phyloP scores from a whole-genome alignment of 2,797 vertebrate genomes.

The Siniperca obscura region DNA sequence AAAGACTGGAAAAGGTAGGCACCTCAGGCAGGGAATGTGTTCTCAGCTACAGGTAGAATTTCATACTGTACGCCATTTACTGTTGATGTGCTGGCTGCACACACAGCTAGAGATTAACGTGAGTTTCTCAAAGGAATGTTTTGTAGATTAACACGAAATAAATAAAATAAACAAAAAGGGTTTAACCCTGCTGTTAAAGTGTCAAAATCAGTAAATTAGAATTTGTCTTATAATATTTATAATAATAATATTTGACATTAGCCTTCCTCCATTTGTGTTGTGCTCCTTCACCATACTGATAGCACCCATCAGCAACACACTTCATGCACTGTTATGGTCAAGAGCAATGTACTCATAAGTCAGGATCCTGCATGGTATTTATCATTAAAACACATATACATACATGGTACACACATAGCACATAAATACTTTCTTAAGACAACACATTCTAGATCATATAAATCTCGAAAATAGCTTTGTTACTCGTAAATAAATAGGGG shows the following conservation, averaged over 20 bases:
- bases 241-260: conserved; percentile 26
- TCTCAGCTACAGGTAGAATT: conserved; percentile 73
- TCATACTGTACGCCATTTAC: conserved; percentile 28
- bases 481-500: conserved; percentile 77
- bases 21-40: conserved; percentile 75
- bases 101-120: conserved; percentile 33
- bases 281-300: conserved; percentile 87
- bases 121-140: conserved; percentile 56
- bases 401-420: conserved; percentile 83
- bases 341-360: conserved; percentile 75
- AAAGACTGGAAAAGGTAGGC: conserved; percentile 70
- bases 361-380: conserved; percentile 69
- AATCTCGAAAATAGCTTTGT: conserved; percentile 83
- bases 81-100: conserved; percentile 35
- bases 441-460: conserved; percentile 79
- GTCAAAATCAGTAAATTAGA: conserved; percentile 25
- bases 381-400: conserved; percentile 79
- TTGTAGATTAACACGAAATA: conserved; percentile 27
- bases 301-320: conserved; percentile 85
- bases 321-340: conserved; percentile 82
- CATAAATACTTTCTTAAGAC: conserved; percentile 83
- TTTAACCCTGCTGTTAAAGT: conserved; percentile 16
- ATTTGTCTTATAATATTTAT: conserved; percentile 26
- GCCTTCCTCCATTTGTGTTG: conserved; percentile 78
- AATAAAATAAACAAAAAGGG: conserved; percentile 1